phyloP scores from a whole-genome alignment of 2,888 invertebrate genomes.

The Caenorhabditis sp. region DNA sequence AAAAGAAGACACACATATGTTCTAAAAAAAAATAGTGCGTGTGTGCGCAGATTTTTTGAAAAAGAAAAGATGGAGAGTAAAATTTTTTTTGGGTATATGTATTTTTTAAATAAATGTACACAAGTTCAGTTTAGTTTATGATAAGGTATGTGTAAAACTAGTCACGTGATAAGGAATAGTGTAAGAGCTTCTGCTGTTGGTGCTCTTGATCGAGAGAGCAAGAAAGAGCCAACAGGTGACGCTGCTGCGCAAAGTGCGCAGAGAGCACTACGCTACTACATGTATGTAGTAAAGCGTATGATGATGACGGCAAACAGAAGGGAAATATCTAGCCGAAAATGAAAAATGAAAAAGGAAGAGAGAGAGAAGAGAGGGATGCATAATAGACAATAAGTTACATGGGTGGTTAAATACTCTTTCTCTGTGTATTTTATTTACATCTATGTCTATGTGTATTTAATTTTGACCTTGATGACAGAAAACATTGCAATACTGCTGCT shows the following conservation, averaged over 20 bases:
- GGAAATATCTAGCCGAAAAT: neutral
- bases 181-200: too few relatives aligned
- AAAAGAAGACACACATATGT: neutral
- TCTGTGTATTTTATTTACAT: neutral
- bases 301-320: neutral
- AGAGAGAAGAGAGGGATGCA: neutral
- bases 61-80: neutral
- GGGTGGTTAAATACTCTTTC: constrained; percentile 7
- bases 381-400: constrained; percentile 3
- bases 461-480: neutral
- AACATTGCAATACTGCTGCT: too few relatives aligned
- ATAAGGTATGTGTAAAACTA: too few relatives aligned
- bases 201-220: neutral
- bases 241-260: neutral
- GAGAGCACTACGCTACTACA: neutral
- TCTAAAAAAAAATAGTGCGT: neutral
- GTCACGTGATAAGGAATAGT: too few relatives aligned
- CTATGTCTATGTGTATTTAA: neutral
- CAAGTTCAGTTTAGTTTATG: too few relatives aligned
- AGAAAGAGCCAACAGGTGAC: neutral
- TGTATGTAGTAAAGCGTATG: neutral
- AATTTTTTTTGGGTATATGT: neutral
- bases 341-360: neutral
- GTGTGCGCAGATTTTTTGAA: neutral
- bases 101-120: too few relatives aligned